Conservation (phyloP, 2,113 vertebrate species). For the Lota lota region DNA sequence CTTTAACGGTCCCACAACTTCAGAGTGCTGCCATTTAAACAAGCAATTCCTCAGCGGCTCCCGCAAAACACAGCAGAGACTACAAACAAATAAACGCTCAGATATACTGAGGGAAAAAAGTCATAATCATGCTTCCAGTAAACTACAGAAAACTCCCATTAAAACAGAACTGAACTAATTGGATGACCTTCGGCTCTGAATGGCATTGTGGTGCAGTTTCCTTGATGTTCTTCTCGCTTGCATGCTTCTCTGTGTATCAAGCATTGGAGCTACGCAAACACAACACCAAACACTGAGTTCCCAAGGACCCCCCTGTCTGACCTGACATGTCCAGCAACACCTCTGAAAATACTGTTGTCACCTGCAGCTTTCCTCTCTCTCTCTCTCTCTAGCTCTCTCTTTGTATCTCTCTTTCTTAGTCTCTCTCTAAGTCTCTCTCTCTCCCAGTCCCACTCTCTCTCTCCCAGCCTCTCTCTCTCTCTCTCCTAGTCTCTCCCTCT, state of each 20-base stretch:
- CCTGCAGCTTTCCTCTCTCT: neutral
- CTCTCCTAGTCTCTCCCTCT: neutral
- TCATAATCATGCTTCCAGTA: neutral
- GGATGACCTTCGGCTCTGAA: slow-evolving; percentile 33
- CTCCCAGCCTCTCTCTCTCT: slow-evolving; percentile 6
- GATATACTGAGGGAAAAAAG: neutral
- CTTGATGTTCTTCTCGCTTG: slow-evolving; percentile 2
- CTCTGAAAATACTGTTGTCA: slow-evolving; percentile 25
- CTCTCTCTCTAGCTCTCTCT: neutral
- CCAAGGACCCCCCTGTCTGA: slow-evolving; percentile 16
- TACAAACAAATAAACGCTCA: slow-evolving; percentile 11
- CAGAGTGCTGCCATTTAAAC: slow-evolving; percentile 13
- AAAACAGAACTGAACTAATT: slow-evolving; percentile 16
- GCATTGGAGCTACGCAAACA: slow-evolving; percentile 14
- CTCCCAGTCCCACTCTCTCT: neutral
- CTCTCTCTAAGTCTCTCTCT: neutral
- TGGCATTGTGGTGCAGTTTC: slow-evolving; percentile 14
- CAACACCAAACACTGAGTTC: slow-evolving; percentile 8
- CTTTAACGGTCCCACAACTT: slow-evolving; percentile 25
- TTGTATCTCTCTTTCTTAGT: slow-evolving; percentile 1
- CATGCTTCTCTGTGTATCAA: slow-evolving; percentile 20
- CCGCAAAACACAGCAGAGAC: slow-evolving; percentile 16
- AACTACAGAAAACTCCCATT: neutral
- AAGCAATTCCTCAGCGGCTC: slow-evolving; percentile 12
- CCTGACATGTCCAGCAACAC: slow-evolving; percentile 33